Base-by-base conservation (phyloP, 2,888 invertebrate genomes). In the Tortrix viridana region DNA sequence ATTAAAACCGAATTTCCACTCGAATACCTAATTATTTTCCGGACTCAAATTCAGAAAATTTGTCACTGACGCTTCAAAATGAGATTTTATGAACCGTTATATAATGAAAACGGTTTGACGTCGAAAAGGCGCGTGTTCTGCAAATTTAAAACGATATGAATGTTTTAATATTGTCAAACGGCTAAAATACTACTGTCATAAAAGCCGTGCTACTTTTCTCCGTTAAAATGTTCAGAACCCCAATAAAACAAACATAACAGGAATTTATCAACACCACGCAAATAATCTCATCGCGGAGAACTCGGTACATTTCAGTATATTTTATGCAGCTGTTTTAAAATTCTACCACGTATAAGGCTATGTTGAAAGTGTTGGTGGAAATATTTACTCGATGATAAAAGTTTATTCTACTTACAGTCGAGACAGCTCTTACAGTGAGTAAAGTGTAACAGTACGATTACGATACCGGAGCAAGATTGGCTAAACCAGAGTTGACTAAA, bases 341-440 rank as follows among this genome's bases (percentile, higher is more conserved):
- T 65, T 63, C 66, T 46, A 37, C 56, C 44, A 23, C 44, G 49
- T 66, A 65, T 67, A 64, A 67, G 61, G 65, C 32, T 32, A 12
- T 12, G 32, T 9, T 32, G 12, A 3, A 3, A 32, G 32, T 32
- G 12, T 32, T 2, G 3, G 32, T 12, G 32, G 32, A 9, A 32
- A 32, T n/a, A n/a, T n/a, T n/a, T n/a, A n/a, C n/a, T n/a, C n/a
- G n/a, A n/a, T n/a, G n/a, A n/a, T n/a, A n/a, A n/a, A n/a, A n/a
- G n/a, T n/a, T n/a, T n/a, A n/a, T n/a, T n/a, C n/a, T n/a, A n/a
- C n/a, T n/a, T n/a, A n/a, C n/a, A n/a, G n/a, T n/a, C n/a, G n/a
- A n/a, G n/a, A n/a, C n/a, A n/a, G n/a, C n/a, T n/a, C n/a, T n/a
- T n/a, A n/a, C n/a, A n/a, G n/a, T n/a, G n/a, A n/a, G n/a, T n/a